phyloP scores from a whole-genome alignment of 2,888 invertebrate genomes.

The Callinectes sapidus region DNA sequence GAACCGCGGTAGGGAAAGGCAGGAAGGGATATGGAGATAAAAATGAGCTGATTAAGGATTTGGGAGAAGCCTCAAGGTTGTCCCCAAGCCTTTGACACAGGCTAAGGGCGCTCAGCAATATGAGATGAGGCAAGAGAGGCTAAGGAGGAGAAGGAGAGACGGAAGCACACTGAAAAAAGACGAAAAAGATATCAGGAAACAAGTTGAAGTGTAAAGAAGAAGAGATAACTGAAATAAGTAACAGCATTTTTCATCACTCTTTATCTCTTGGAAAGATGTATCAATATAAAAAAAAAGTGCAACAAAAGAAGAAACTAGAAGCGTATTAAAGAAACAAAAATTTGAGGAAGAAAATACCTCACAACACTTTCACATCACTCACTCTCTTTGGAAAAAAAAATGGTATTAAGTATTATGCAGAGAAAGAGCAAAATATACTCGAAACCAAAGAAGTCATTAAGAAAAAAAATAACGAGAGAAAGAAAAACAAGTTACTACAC shows the following conservation, averaged over 20 bases:
- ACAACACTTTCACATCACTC: neutral
- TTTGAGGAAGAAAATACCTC: neutral
- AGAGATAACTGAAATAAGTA: neutral
- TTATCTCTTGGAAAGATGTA: too few species aligned
- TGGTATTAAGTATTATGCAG: too few species aligned
- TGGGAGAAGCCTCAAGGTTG: neutral
- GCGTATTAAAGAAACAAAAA: neutral
- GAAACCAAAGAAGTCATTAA: neutral
- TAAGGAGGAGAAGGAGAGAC: neutral
- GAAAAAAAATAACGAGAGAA: neutral
- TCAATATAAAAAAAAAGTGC: too few species aligned
- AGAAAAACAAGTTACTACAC: neutral
- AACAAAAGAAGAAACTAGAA: too few species aligned
- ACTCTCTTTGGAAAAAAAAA: neutral
- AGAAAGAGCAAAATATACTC: too few species aligned
- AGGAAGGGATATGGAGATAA: neutral
- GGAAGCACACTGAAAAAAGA: neutral
- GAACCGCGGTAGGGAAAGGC: neutral
- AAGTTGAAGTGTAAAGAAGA: neutral
- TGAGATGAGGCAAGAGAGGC: neutral
- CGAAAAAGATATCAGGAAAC: neutral
- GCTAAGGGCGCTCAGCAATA: neutral
- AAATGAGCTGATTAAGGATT: slow-evolving; percentile 18
- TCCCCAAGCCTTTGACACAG: neutral
- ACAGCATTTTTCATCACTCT: neutral